Conservation (phyloP, 2,113 vertebrate genomes). For the Pampusana beccarii region DNA sequence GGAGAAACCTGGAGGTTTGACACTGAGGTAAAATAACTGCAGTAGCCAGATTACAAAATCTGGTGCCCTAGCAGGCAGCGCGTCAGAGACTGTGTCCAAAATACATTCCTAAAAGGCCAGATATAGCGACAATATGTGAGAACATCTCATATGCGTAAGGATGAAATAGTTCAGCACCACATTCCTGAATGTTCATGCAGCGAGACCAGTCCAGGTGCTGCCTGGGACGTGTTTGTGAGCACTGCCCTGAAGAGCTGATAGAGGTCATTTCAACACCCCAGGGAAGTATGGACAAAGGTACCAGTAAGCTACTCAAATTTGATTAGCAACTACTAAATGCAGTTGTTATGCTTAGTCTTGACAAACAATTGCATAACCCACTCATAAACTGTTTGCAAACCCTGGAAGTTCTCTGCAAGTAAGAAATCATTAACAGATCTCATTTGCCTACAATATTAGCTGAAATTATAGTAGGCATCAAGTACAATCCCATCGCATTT, state of each 20-base stretch:
- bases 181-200: neutral
- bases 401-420: neutral
- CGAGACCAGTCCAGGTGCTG: neutral
- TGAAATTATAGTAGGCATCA: neutral
- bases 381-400: neutral
- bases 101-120: neutral
- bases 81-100: neutral
- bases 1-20: accelerated
- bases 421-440: slow-evolving; percentile 18
- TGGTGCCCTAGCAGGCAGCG: neutral
- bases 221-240: neutral
- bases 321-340: neutral
- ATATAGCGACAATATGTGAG: neutral
- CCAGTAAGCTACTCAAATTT: neutral
- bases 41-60: neutral
- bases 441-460: neutral
- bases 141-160: neutral
- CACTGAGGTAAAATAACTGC: neutral
- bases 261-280: neutral
- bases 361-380: neutral
- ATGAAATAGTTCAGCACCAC: neutral
- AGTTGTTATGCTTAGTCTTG: neutral
- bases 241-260: neutral
- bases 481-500: neutral
- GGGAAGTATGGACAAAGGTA: neutral